These are phyloP conservation scores for Masticophis lateralis DNA, from an alignment of 2,797 vertebrate species.

Conservation along the genomic window DNA sequence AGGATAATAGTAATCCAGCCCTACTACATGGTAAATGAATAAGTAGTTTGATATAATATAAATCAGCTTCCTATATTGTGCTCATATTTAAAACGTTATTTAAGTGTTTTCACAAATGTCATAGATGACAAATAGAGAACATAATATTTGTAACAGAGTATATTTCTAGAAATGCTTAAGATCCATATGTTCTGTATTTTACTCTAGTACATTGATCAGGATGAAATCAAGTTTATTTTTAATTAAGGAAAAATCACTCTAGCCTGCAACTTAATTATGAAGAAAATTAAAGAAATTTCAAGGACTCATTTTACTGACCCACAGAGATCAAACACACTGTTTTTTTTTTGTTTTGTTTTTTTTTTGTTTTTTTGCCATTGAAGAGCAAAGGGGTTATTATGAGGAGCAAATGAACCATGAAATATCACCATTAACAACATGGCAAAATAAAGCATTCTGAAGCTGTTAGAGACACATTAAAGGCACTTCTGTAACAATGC, in stretches of 20 bases:
- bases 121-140: not conserved
- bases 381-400: constrained; percentile 30
- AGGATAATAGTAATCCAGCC: not conserved
- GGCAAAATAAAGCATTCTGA: constrained; percentile 34
- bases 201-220: not conserved
- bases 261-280: constrained; percentile 9
- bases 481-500: constrained; percentile 26
- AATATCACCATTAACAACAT: constrained; percentile 37
- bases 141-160: not conserved
- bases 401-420: not conserved
- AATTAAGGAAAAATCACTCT: not conserved
- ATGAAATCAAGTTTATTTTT: not conserved
- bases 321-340: constrained; percentile 5
- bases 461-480: constrained; percentile 12
- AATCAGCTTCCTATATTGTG: not conserved
- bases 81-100: not conserved
- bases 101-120: not conserved
- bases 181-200: not conserved
- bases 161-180: not conserved
- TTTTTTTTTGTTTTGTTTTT: not conserved
- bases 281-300: not conserved
- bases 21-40: not conserved
- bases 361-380: not conserved
- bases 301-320: constrained; percentile 13
- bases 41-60: not conserved